These are phyloP conservation scores for Ametastegia equiseti DNA, from an alignment of 2,888 invertebrate genomes.

Conservation along the genomic window DNA sequence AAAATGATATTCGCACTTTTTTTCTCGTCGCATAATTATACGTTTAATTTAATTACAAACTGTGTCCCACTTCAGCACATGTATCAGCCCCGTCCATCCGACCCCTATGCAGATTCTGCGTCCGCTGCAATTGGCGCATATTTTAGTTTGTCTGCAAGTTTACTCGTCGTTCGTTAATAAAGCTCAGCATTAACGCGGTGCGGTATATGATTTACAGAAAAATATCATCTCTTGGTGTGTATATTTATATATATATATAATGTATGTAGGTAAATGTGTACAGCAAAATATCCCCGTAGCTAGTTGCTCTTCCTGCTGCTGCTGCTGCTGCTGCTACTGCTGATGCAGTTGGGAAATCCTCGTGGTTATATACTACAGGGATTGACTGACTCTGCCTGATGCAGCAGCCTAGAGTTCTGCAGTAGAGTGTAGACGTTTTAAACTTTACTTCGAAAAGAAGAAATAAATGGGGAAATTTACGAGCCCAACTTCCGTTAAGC, in stretches of 20 bases:
- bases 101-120: not conserved
- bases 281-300: not conserved
- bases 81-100: not conserved
- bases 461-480: constrained; percentile 26
- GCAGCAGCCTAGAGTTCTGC: too few relatives aligned
- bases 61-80: constrained; percentile 20
- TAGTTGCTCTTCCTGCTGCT: too few relatives aligned
- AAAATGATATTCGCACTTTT: constrained; percentile 9
- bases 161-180: not conserved
- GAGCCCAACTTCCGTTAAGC: constrained; percentile 14
- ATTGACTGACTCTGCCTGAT: too few relatives aligned
- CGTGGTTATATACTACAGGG: too few relatives aligned
- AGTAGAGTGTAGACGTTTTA: not conserved
- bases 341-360: not conserved
- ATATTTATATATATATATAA: not conserved
- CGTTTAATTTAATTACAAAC: constrained; percentile 33
- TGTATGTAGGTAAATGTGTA: not conserved
- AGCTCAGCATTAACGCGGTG: not conserved
- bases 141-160: not conserved
- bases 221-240: not conserved
- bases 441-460: not conserved
- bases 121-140: not conserved
- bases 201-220: not conserved
- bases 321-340: not conserved
- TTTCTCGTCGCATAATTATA: constrained; percentile 16